Evolutionary conservation across 2,797 vertebrate genomes (phyloP).

Genomic region (Podarcis lilfordi): DNA sequence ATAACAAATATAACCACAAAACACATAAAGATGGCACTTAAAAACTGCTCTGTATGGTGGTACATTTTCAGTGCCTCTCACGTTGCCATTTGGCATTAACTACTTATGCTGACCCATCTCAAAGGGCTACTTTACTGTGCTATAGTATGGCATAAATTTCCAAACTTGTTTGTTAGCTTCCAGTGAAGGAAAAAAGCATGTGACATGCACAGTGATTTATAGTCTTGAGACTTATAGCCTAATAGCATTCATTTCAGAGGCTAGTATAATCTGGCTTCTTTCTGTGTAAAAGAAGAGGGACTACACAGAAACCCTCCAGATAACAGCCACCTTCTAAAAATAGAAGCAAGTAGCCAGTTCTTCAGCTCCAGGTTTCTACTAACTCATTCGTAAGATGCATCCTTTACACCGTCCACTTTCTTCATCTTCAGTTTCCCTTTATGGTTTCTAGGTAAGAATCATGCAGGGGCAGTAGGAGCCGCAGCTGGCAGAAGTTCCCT

Average conservation of each 20-base stretch:
- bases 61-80: neutral
- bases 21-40: neutral
- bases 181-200: neutral
- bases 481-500: neutral
- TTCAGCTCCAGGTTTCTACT: neutral
- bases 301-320: constrained; percentile 5
- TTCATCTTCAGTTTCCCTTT: neutral
- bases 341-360: too few relatives aligned
- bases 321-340: neutral
- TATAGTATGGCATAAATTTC: neutral
- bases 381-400: neutral
- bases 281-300: neutral
- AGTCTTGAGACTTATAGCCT: neutral
- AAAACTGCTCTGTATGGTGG: neutral
- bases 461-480: neutral
- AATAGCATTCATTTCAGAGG: neutral
- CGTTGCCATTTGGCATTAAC: neutral
- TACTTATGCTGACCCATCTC: neutral
- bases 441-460: neutral
- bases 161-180: neutral
- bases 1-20: neutral
- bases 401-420: neutral
- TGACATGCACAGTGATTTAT: neutral
- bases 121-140: neutral
- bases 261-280: neutral